Base-by-base conservation (phyloP, 2,888 invertebrate species). In the Eilema depressum region DNA sequence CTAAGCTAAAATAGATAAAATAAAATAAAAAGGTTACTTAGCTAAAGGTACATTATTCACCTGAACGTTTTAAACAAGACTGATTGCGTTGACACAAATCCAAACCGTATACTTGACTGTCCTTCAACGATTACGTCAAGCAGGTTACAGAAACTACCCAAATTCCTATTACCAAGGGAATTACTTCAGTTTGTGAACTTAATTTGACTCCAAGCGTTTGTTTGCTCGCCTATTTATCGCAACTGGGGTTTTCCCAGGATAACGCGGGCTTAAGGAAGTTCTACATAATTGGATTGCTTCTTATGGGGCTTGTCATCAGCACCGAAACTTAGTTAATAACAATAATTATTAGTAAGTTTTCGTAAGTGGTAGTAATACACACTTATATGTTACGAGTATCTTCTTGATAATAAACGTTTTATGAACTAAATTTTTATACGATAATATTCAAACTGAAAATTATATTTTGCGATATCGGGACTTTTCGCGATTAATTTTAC, bases 121-220 rank as follows among this genome's bases (percentile, higher is more conserved):
- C 28, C 17, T 26, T 26, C 14, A 12, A 5, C 7, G 17, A 25
- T 26, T 17, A 59, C 17, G 25, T 17, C 14, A n/a, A n/a, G n/a
- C 61, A 33, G 28, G n/a, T 33, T 30, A 61, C 8, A 30, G 61
- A 30, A 30, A 61, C 28, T 30, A 11, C 14, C 30, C 20, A 61
- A 61, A 30, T 12, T 28, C 25, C 14, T 12, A 20, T 61, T n/a
- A 10, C 63, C 37, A 23, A 25, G 63, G 41, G 41, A 41, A 63
- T 63, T 8, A 41, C 23, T 12, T 41, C 25, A 61, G 11, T 63
- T 33, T 61, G 11, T 33, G 30, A 25, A 63, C 63, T 41, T 41
- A 63, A 63, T 63, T 63, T 63, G 63, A 37, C 17, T 63, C 41
- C 20, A 10, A 41, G 41, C 37, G 63, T 23, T 63, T 41, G 41